A percentile compares a stretch with the other conserved stretches of the same genome.
These are phyloP conservation scores for Myrmecobius fasciatus DNA, from an alignment of 2,113 vertebrate species.

Conservation along the genomic window DNA sequence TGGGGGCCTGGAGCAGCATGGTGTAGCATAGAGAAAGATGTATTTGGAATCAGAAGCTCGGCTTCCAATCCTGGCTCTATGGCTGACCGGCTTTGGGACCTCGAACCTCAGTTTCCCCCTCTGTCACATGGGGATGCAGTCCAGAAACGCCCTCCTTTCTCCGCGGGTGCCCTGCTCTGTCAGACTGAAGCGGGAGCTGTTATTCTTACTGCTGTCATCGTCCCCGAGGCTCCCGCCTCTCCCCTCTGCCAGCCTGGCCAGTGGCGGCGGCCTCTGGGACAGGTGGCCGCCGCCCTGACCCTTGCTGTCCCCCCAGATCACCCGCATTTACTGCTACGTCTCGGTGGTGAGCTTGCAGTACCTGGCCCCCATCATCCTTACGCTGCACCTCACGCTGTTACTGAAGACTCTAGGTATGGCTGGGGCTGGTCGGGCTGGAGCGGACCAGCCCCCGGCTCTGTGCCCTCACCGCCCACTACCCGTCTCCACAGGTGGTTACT, in stretches of 20 bases:
- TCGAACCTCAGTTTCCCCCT: neutral
- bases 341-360: conserved; percentile 95
- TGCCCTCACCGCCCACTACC: neutral
- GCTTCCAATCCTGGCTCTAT: neutral
- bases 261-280: neutral
- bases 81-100: neutral
- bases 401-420: conserved; percentile 92
- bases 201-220: too few relatives aligned
- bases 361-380: conserved; percentile 91
- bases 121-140: neutral
- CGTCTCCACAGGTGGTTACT: conserved; percentile 88
- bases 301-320: conserved; percentile 84
- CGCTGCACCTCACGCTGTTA: conserved; percentile 90
- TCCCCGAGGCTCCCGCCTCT: too few relatives aligned
- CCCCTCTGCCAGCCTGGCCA: too few relatives aligned
- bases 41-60: neutral
- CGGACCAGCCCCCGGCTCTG: rapidly evolving
- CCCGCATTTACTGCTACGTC: conserved; percentile 94
- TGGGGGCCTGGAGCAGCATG: neutral
- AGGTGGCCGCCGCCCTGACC: neutral
- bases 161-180: neutral
- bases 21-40: neutral
- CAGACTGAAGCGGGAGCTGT: neutral
- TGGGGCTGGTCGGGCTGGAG: neutral
- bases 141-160: neutral